These are phyloP conservation scores for Pyrrhosoma nymphula DNA, from an alignment of 2,888 invertebrate species.

Conservation along the genomic window DNA sequence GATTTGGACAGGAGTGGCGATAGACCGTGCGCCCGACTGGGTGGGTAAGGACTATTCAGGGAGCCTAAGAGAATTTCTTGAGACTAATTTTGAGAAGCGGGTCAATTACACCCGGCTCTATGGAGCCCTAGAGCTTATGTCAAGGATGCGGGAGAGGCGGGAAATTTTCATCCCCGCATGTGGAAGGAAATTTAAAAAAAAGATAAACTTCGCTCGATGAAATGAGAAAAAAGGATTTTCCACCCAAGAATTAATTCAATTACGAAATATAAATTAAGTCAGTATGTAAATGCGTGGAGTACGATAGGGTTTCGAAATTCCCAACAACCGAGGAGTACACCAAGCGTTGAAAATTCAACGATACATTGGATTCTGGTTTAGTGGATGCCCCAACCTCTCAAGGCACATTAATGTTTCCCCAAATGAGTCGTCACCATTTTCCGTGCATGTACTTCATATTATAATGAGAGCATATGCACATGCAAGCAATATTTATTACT, in stretches of 20 bases:
- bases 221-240: neutral
- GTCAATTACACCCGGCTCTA: conserved; percentile 28
- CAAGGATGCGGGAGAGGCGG: neutral
- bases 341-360: too few relatives aligned
- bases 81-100: conserved; percentile 29
- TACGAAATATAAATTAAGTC: neutral
- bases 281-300: too few relatives aligned
- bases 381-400: too few relatives aligned
- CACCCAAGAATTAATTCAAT: neutral
- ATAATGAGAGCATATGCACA: too few relatives aligned
- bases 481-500: too few relatives aligned
- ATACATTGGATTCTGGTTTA: too few relatives aligned
- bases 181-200: neutral
- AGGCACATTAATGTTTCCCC: too few relatives aligned
- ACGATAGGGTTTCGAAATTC: too few relatives aligned
- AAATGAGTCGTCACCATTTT: too few relatives aligned
- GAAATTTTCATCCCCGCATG: neutral
- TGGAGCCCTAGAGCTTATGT: neutral
- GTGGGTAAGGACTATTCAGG: neutral
- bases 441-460: too few relatives aligned
- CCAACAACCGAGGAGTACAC: too few relatives aligned
- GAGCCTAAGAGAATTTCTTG: neutral
- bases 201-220: neutral
- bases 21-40: neutral
- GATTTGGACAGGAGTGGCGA: neutral